phyloP scores from a whole-genome alignment of 2,888 invertebrate genomes.

The Drosophila prostipennis region DNA sequence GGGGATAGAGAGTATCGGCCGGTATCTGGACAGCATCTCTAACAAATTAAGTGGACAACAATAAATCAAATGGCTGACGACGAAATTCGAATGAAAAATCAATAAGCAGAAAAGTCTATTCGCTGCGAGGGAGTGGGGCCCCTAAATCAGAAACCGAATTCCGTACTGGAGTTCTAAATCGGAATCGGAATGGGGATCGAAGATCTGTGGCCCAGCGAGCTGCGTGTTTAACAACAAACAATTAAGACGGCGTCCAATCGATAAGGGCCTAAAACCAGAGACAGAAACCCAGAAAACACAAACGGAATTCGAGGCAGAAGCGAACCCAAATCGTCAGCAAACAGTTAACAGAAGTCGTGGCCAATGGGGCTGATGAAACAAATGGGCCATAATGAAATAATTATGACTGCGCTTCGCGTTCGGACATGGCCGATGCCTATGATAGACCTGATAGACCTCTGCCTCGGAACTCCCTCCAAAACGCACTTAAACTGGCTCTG shows the following conservation, averaged over 20 bases:
- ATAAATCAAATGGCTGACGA: slow-evolving; percentile 74
- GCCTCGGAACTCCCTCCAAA: slow-evolving; percentile 49
- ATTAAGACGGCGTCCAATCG: slow-evolving; percentile 81
- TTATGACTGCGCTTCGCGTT: slow-evolving; percentile 73
- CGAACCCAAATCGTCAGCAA: slow-evolving; percentile 70
- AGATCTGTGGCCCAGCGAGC: slow-evolving; percentile 46
- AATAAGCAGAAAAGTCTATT: slow-evolving; percentile 75
- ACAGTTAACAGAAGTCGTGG: slow-evolving; percentile 66
- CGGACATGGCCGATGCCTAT: slow-evolving; percentile 66
- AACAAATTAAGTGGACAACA: slow-evolving; percentile 77
- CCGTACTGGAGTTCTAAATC: slow-evolving; percentile 25
- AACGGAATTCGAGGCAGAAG: slow-evolving; percentile 1
- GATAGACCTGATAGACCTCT: slow-evolving; percentile 30
- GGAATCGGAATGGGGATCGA: slow-evolving; percentile 31
- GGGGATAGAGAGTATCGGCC: slow-evolving; percentile 45
- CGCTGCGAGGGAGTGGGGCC: slow-evolving; percentile 17
- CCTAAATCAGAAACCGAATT: slow-evolving; percentile 39
- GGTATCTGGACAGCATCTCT: slow-evolving; percentile 70
- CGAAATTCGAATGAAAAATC: slow-evolving; percentile 80
- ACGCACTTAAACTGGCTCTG: slow-evolving; percentile 71
- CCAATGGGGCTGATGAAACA: slow-evolving; percentile 73
- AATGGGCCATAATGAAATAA: slow-evolving; percentile 81
- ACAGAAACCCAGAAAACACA: slow-evolving; percentile 15
- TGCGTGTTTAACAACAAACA: slow-evolving; percentile 81
- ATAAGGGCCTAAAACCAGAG: slow-evolving; percentile 58